These are phyloP conservation scores for Semaprochilodus insignis DNA, from an alignment of 2,797 vertebrate genomes.

Conservation along the genomic window DNA sequence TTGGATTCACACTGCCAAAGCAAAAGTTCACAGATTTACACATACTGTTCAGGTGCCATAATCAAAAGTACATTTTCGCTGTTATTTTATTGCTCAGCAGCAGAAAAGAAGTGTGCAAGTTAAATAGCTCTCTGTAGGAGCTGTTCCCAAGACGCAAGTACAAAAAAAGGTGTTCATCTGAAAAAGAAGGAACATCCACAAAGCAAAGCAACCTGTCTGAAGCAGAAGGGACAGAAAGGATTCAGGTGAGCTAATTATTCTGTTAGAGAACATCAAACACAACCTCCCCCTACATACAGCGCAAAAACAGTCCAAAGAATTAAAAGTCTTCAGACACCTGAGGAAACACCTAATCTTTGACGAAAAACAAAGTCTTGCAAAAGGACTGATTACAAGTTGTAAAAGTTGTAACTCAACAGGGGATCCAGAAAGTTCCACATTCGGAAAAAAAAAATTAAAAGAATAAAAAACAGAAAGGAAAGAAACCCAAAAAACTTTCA, in stretches of 20 bases:
- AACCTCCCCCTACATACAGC: too few relatives aligned
- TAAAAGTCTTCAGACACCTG: slow-evolving; percentile 8
- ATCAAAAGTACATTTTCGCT: too few relatives aligned
- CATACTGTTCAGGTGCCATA: too few relatives aligned
- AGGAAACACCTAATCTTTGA: slow-evolving; percentile 20
- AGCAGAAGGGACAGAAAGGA: not conserved
- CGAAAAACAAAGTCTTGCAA: not conserved
- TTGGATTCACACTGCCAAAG: too few relatives aligned
- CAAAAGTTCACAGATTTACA: too few relatives aligned
- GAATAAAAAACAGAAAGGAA: not conserved
- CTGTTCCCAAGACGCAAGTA: not conserved
- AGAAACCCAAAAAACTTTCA: not conserved
- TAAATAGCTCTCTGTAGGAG: not conserved
- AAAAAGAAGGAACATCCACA: not conserved
- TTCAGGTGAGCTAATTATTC: slow-evolving; percentile 25
- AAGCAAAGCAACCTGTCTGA: not conserved
- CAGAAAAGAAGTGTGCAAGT: not conserved
- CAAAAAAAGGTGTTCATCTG: not conserved
- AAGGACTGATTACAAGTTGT: slow-evolving; percentile 30
- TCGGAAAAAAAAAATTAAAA: not conserved
- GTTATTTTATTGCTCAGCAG: too few relatives aligned
- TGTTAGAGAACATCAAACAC: not conserved
- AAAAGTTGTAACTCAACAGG: slow-evolving; percentile 14
- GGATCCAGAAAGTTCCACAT: slow-evolving; percentile 15
- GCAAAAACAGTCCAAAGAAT: not conserved